These are phyloP conservation scores for Burhinus bistriatus DNA, from an alignment of 2,113 vertebrate genomes.

Conservation along the genomic window DNA sequence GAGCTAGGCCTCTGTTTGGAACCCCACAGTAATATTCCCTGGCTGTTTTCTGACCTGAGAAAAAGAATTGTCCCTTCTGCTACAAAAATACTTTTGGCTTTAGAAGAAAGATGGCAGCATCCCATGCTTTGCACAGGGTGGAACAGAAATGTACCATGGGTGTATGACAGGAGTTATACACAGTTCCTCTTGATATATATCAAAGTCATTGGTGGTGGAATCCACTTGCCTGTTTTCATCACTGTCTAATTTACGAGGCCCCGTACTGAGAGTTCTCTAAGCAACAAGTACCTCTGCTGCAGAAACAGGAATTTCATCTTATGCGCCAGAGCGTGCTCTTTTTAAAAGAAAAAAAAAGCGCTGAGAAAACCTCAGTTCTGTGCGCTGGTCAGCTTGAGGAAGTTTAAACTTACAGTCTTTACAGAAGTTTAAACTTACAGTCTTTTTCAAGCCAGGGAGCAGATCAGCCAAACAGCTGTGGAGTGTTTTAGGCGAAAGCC, in stretches of 20 bases:
- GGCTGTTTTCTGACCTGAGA: not conserved
- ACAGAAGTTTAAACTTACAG: not conserved
- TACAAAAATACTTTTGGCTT: not conserved
- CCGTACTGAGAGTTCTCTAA: not conserved
- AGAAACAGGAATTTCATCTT: not conserved
- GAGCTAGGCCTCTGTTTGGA: not conserved
- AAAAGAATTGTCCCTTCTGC: not conserved
- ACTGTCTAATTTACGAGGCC: not conserved
- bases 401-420: not conserved
- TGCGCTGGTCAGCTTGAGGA: not conserved
- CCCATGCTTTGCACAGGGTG: not conserved
- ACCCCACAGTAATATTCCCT: not conserved
- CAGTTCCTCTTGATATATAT: not conserved
- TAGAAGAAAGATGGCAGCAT: not conserved
- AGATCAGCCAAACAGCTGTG: not conserved
- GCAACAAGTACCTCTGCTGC: not conserved
- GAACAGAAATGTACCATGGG: not conserved
- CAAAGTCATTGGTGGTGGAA: not conserved
- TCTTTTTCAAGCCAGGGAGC: not conserved
- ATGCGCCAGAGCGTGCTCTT: not conserved
- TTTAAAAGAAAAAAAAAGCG: not conserved
- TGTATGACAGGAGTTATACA: not conserved
- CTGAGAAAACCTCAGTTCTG: not conserved
- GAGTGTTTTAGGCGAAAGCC: not conserved
- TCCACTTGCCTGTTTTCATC: not conserved